Evolutionary conservation across 92 coral and sea anemone species (phyloP), one percentile per base, ranked within the genome.

Genomic region (Palythoa heliodiscus): DNA sequence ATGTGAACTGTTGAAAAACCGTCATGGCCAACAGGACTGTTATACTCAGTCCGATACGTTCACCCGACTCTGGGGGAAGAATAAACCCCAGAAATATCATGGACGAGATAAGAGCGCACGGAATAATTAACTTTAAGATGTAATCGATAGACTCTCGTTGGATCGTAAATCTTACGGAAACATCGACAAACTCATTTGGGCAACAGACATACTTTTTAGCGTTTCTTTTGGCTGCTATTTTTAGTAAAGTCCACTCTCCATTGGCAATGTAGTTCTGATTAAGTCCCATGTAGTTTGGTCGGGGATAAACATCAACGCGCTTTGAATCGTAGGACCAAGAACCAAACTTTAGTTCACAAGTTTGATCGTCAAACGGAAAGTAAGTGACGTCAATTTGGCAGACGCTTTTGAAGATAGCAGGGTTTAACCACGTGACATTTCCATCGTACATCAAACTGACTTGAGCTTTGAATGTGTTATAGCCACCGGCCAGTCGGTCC

Each of bases 21-120:
- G 98, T 96, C 98, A 96, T 96, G 50, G 98, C 98, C 39, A 96
- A 63, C 19, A 96, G 84, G 4, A 96, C 98, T 47, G 98, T 96
- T 58, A 96, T 96, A 72, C 98, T 94, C 43, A 96, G 80, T 0
- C 98, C 98, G 24, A 96, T 93, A 2, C 98, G 98, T 84, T 96
- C 98, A 24, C 98, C 98, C 3, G 98, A 96, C 76, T 96, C 98
- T 2, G 98, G 98, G 9, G 98, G 98, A 4, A 96, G 87, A 9
- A 96, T 88, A 64, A 96, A 96, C 0, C 98, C 98, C 11, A 96
- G 86, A 57, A 96, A 96, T 25, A 93, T 96, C 98, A 94, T 96
- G 10, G 95, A 94, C 0, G 98, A 96, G 11, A 96, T 96, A 85
- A 96, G 89, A 20, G 95, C 90, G 78, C 98, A 96, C 15, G 98